These are phyloP conservation scores for Prietella phreatophila DNA, from an alignment of 2,113 vertebrate genomes.

Conservation along the genomic window DNA sequence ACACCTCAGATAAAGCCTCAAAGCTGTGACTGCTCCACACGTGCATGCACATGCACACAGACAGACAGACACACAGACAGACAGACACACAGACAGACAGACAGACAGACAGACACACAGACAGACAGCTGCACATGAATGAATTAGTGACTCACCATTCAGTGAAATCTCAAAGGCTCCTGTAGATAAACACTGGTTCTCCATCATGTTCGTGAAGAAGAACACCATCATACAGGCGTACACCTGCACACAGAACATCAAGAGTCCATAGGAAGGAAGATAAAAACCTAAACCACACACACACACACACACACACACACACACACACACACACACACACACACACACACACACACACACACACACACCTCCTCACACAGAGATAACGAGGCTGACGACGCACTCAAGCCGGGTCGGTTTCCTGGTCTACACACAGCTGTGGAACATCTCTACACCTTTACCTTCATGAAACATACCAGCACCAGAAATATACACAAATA, in stretches of 20 bases:
- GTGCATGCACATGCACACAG: background rate
- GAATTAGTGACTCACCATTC: slow-evolving; percentile 81
- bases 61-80: background rate
- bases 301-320: background rate
- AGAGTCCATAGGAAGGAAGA: background rate
- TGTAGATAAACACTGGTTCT: slow-evolving; percentile 99
- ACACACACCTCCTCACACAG: background rate
- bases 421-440: too few species aligned
- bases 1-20: background rate
- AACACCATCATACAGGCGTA: slow-evolving; percentile 99
- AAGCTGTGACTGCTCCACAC: background rate
- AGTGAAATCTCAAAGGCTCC: slow-evolving; percentile 97
- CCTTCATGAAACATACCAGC: too few species aligned
- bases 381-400: background rate
- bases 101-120: background rate
- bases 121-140: background rate
- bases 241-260: slow-evolving; percentile 72
- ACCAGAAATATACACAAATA: too few species aligned
- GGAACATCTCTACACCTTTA: too few species aligned
- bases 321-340: background rate
- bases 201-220: slow-evolving; percentile 99
- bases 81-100: background rate
- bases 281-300: background rate
- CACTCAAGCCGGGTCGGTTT: background rate
- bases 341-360: background rate